These are phyloP conservation scores for Colinus virginianus DNA, from an alignment of 2,113 vertebrate genomes.

Conservation along the genomic window DNA sequence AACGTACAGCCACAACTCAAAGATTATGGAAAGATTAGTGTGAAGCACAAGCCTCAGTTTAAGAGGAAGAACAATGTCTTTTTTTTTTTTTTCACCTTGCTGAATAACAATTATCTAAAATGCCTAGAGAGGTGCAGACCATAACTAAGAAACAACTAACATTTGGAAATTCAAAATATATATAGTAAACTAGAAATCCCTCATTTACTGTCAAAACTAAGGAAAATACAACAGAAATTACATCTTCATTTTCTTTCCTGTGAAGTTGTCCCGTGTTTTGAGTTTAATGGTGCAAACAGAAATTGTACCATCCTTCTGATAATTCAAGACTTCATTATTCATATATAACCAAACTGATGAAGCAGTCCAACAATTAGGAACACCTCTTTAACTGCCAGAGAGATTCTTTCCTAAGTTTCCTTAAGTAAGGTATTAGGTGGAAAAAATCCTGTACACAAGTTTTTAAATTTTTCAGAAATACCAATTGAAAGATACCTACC, in stretches of 20 bases:
- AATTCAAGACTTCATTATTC: neutral
- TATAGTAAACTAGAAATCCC: neutral
- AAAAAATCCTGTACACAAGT: neutral
- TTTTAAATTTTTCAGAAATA: neutral
- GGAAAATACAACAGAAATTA: neutral
- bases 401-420: neutral
- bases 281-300: neutral
- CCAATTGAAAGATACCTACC: neutral
- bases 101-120: neutral
- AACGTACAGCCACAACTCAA: neutral
- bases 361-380: neutral
- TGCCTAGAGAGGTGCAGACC: neutral
- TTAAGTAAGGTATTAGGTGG: fast-evolving
- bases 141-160: neutral
- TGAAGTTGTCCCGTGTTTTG: neutral
- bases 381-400: neutral
- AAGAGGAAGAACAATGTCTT: neutral
- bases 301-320: neutral
- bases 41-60: neutral
- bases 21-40: neutral
- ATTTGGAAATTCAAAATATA: neutral
- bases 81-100: neutral
- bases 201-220: neutral
- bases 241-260: neutral
- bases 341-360: neutral